Conservation (phyloP, 64 coral and sea anemone genomes). For the Actinia tenebrosa region DNA sequence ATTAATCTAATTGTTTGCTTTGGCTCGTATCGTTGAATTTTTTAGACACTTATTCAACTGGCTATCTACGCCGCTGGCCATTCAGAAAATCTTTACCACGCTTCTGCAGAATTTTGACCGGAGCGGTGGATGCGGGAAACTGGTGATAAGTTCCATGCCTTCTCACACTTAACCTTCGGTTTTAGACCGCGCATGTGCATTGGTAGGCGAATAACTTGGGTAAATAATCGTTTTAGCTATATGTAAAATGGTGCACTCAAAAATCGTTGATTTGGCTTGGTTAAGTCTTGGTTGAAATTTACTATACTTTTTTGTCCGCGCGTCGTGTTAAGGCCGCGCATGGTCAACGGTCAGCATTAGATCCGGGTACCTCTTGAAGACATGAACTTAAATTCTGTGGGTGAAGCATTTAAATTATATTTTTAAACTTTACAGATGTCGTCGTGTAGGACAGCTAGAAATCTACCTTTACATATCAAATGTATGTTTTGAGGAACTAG, state of each 20-base stretch:
- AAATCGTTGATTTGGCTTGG: no score
- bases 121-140: constrained; percentile 63
- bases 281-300: no score
- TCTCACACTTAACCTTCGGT: constrained; percentile 58
- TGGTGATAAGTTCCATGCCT: constrained; percentile 43
- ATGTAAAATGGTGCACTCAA: no score
- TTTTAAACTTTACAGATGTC: background rate
- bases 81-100: constrained; percentile 45
- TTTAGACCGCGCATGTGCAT: constrained; percentile 76
- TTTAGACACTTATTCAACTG: constrained; percentile 45
- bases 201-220: constrained; percentile 23
- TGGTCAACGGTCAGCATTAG: no score
- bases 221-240: background rate
- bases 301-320: no score
- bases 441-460: constrained; percentile 20
- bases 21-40: background rate
- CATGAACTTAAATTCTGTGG: no score
- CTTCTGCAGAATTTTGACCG: constrained; percentile 47
- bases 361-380: no score
- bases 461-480: constrained; percentile 30
- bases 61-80: constrained; percentile 23
- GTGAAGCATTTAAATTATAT: background rate
- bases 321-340: no score
- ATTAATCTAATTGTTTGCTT: no score
- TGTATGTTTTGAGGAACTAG: background rate